Percentiles rank a stretch among this genome's conserved stretches.
Conservation (phyloP, 2,113 vertebrate genomes). For the Sardina pilchardus region DNA sequence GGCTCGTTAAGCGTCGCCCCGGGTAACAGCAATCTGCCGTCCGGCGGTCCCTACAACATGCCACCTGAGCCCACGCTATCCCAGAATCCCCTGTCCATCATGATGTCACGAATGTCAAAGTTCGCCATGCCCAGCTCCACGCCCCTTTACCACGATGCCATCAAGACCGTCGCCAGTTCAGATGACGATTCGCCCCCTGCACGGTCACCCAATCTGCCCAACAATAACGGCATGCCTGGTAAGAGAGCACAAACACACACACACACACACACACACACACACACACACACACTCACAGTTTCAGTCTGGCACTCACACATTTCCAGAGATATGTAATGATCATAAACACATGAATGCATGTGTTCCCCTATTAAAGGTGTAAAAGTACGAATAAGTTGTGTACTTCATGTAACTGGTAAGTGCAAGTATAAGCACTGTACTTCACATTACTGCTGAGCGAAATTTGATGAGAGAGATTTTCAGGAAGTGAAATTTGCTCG, state of each 20-base stretch:
- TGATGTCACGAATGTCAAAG: constrained; percentile 99
- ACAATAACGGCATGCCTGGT: constrained; percentile 92
- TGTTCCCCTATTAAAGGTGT: background rate
- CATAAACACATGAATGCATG: background rate
- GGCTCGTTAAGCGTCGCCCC: constrained; percentile 78
- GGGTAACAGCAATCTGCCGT: constrained; percentile 79
- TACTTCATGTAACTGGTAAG: background rate
- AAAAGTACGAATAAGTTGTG: too few relatives aligned
- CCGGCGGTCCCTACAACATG: constrained; percentile 94
- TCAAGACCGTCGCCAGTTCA: constrained; percentile 98
- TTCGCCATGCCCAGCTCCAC: constrained; percentile 99
- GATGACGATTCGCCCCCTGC: constrained; percentile 97
- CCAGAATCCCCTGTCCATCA: constrained; percentile 97
- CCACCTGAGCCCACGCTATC: constrained; percentile 96
- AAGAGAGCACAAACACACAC: constrained; percentile 40
- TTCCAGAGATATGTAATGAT: background rate
- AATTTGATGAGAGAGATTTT: too few relatives aligned
- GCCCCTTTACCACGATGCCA: constrained; percentile 96
- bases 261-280: constrained; percentile 15
- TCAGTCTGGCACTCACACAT: background rate
- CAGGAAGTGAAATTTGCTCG: too few relatives aligned
- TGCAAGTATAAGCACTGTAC: too few relatives aligned
- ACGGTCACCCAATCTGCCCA: constrained; percentile 93
- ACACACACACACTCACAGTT: background rate
- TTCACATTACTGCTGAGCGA: too few relatives aligned